Evolutionary conservation across 2,888 invertebrate species (phyloP).

Genomic region (Cyclophora albipunctata): DNA sequence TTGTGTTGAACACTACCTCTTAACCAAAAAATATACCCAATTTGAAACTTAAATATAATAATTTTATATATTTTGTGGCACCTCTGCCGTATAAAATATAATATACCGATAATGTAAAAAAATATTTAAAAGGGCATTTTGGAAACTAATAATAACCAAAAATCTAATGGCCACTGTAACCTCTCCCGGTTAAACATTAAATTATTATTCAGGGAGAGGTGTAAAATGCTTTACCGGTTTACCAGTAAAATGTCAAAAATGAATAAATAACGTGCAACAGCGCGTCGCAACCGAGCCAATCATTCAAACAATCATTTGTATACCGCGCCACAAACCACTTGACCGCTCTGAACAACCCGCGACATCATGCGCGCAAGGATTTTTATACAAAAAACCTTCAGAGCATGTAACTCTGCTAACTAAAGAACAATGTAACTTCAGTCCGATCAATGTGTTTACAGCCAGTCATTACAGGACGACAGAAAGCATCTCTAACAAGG

Average conservation of each 20-base stretch:
- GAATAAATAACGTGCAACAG: slow-evolving; percentile 19
- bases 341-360: too few relatives aligned
- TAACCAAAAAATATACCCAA: neutral
- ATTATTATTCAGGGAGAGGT: slow-evolving; percentile 8
- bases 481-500: too few relatives aligned
- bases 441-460: too few relatives aligned
- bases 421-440: too few relatives aligned
- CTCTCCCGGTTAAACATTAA: slow-evolving; percentile 21
- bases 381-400: too few relatives aligned
- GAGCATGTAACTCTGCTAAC: too few relatives aligned
- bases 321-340: too few relatives aligned
- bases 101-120: slow-evolving; percentile 23
- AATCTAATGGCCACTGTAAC: slow-evolving; percentile 50
- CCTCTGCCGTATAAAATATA: slow-evolving; percentile 40
- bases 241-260: slow-evolving; percentile 12
- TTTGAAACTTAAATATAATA: slow-evolving; percentile 4
- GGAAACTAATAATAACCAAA: slow-evolving; percentile 33
- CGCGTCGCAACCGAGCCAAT: slow-evolving; percentile 19
- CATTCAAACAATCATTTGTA: slow-evolving; percentile 31
- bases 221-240: slow-evolving; percentile 5
- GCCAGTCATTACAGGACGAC: too few relatives aligned
- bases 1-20: slow-evolving; percentile 52
- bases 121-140: slow-evolving; percentile 20
- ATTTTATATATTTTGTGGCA: slow-evolving; percentile 21
- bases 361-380: too few relatives aligned